Base-by-base conservation (phyloP, 1,140 invertebrate species). In the Euwallacea fornicatus region DNA sequence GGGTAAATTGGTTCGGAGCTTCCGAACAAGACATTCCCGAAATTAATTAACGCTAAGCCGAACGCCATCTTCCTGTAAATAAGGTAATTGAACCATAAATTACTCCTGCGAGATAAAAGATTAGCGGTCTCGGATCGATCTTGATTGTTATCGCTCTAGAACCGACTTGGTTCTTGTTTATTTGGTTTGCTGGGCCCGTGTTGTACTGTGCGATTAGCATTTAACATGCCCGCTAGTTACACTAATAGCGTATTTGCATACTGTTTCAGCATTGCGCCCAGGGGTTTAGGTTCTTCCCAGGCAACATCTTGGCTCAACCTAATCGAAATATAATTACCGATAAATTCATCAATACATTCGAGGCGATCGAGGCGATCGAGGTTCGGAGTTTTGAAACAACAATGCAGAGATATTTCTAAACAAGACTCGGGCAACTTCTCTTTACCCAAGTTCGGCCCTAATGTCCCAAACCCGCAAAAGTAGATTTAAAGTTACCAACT, bases 401-500 rank as follows among this genome's bases (percentile, higher is more conserved):
- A 50, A 50, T 13, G 13, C 46, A 50, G 13, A 50, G 21, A 33
- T 33, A 33, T 33, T 33, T 33, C 21, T 33, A 33, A 33, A 33
- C 21, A 33, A 33, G 21, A 33, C 21, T 4, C 1, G 21, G 21
- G 21, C 21, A 33, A 33, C 21, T 33, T 33, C 21, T 33, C 46
- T 13, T 50, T 50, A 50, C 13, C 13, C 13, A 13, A 50, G 46
- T 50, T 50, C 46, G 9, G 9, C 46, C 9, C 3, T 50, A 50
- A 13, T 13, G 46, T 3, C 54, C 16, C 11, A 56, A 15, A 56
- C 55, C 56, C 33, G 15, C 54, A 59, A 59, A 53, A 60, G 44
- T 47, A 68, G 66, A 68, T 47, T 59, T 68, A 68, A 68, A 68
- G 21, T 74, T 71, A 74, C 71, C 73, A 65, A 76, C 71, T 76